Base-by-base conservation (phyloP, 2,797 vertebrate species). In the Babyrousa celebensis region DNA sequence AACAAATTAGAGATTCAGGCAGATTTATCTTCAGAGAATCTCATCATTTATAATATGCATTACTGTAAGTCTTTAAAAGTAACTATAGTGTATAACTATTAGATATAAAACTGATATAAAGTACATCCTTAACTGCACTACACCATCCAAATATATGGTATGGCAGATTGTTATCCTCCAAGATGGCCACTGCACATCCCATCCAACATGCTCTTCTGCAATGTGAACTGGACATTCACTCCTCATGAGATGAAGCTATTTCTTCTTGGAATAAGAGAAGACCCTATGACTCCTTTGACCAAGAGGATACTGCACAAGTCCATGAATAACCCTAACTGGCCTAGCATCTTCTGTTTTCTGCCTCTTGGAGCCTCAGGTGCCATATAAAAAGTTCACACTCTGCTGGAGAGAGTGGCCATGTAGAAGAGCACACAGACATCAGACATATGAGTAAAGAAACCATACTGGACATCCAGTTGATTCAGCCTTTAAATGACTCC, bases 31-130 rank as follows among this genome's bases (percentile, higher is more conserved):
- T 94, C 72, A 67, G 70, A 96, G 40, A 95, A 58, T 2, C 60
- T 89, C 20, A 94, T 21, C 32, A 94, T 84, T 95, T 52, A 21
- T 29, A 74, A 25, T 75, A 60, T 72, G 60, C 72, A 54, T 56
- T 56, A 88, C 6, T 18, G 1, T 80, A 84, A 77, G 80, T 16
- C 2, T 11, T 80, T 65, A 72, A 94, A 92, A 94, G 11, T 12
- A 70, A 48, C 7, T 17, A 77, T 8, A 89, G 15, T 32, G 4
- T 72, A 12, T 91, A 82, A 71, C n/a, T 52, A 72, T 43, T 65
- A 87, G 48, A 3, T 5, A 63, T n/a, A 80, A 65, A 85, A 65
- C 18, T 48, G 15, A 43, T 25, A 23, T 10, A 23, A 72, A 92
- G 25, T 43, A 0, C 4, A 93, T 60, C 36, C 8, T 70, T 52